Base-by-base conservation (phyloP, 1,140 invertebrate species). In the Littorina saxatilis region DNA sequence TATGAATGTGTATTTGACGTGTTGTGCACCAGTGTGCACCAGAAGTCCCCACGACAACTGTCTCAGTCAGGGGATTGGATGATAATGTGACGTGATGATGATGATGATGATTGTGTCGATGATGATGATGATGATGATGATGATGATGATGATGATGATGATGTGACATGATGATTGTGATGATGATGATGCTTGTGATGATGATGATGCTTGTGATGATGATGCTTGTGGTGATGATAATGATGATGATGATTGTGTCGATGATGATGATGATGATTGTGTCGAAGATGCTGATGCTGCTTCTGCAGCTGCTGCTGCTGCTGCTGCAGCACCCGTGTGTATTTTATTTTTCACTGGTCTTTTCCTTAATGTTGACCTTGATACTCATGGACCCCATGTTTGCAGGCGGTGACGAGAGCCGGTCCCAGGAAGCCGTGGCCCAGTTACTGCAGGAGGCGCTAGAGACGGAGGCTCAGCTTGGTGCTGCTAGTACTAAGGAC, bases 381-480 rank as follows among this genome's bases (percentile, higher is more conserved):
- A n/a, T n/a, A n/a, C n/a, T n/a, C n/a, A n/a, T 40, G 37, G 17
- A 68, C 37, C 9, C 17, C 9, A 17, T 68, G n/a, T 27, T 77
- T 75, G 17, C 50, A 87, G 86, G 86, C 39, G 86, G 81, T 9
- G 84, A 85, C 17, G 80, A 77, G 39, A 73, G 75, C n/a, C 58
- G 83, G 39, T 58, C 75, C 27, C 86, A 87, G 43, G 88, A 90
- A 43, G 82, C 91, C 20, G 85, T 91, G 11, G 87, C 82, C 39
- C 89, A 88, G 79, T 82, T 91, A 35, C 76, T 92, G 70, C 81
- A 89, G 35, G 90, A 92, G 82, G 90, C 88, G 13, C 81, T 91
- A 15, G 88, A 90, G 29, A 75, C 87, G 11, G 88, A 88, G 37
- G 35, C 79, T 9, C 79, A 82, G 32, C 68, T 75, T 17, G 52